Evolutionary conservation across 92 coral and sea anemone genomes (phyloP).

Genomic region (Bergia sp.): DNA sequence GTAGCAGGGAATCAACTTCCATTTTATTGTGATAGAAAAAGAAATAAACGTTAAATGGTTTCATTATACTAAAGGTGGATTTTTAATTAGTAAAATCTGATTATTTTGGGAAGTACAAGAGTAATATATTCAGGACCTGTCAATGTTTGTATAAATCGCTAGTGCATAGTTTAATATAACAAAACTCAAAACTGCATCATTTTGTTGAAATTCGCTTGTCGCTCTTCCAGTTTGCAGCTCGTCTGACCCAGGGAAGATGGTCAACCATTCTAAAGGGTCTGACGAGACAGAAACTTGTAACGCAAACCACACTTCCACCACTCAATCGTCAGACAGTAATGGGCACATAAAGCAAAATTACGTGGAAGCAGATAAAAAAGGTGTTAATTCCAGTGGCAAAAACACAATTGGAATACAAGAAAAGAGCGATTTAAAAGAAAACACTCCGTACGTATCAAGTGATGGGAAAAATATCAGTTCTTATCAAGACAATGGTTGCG

Average conservation of each 20-base stretch:
- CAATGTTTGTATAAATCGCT: neutral
- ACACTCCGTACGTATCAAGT: neutral
- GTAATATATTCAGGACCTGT: constrained; percentile 43
- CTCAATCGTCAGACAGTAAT: neutral
- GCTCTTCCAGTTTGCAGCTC: constrained; percentile 7
- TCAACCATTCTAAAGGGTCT: constrained; percentile 1
- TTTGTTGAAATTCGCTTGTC: neutral
- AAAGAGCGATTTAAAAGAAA: neutral
- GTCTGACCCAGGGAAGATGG: constrained; percentile 12
- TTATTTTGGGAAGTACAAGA: neutral
- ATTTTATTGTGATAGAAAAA: neutral
- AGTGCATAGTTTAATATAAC: neutral
- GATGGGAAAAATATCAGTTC: neutral
- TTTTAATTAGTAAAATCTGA: neutral
- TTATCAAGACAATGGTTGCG: neutral
- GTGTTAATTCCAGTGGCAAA: neutral
- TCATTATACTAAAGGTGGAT: neutral
- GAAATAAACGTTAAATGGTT: neutral
- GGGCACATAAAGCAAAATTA: neutral
- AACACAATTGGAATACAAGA: neutral
- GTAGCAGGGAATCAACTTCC: neutral
- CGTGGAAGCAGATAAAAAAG: neutral
- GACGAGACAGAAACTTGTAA: neutral
- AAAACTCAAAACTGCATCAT: constrained; percentile 25
- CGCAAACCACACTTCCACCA: neutral